phyloP scores from a whole-genome alignment of 2,888 invertebrate species.

The Cerceris ruficornis region DNA sequence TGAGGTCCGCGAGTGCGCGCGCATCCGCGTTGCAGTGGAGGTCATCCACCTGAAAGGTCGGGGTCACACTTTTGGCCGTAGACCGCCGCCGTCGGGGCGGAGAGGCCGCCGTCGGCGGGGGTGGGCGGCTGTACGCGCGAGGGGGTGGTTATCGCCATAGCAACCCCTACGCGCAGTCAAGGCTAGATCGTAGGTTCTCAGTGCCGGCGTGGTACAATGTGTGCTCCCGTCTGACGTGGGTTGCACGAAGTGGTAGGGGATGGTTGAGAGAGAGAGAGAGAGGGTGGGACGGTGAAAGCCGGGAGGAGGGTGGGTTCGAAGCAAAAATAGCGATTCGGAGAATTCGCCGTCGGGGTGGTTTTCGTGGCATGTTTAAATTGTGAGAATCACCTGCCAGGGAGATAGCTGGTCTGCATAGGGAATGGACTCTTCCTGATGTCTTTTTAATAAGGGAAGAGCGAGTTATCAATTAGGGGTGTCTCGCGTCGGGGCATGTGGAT shows the following conservation, averaged over 20 bases:
- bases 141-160: conserved; percentile 75
- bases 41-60: conserved; percentile 82
- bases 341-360: conserved; percentile 28
- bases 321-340: conserved; percentile 60
- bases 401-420: neutral
- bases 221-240: conserved; percentile 52
- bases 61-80: conserved; percentile 80
- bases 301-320: conserved; percentile 24
- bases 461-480: neutral
- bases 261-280: neutral
- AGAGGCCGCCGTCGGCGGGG: conserved; percentile 35
- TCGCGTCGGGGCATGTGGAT: neutral
- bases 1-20: conserved; percentile 72
- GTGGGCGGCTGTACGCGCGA: conserved; percentile 38
- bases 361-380: conserved; percentile 29
- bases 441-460: neutral
- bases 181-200: conserved; percentile 77
- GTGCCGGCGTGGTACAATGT: conserved; percentile 62
- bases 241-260: neutral
- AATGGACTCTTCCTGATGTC: neutral
- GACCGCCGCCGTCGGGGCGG: conserved; percentile 58
- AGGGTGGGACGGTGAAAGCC: conserved; percentile 14
- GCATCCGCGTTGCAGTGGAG: conserved; percentile 80
- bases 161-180: conserved; percentile 79
- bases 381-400: neutral